These are phyloP conservation scores for Saguinus imperator DNA, from an alignment of 2,113 vertebrate species.

Conservation along the genomic window DNA sequence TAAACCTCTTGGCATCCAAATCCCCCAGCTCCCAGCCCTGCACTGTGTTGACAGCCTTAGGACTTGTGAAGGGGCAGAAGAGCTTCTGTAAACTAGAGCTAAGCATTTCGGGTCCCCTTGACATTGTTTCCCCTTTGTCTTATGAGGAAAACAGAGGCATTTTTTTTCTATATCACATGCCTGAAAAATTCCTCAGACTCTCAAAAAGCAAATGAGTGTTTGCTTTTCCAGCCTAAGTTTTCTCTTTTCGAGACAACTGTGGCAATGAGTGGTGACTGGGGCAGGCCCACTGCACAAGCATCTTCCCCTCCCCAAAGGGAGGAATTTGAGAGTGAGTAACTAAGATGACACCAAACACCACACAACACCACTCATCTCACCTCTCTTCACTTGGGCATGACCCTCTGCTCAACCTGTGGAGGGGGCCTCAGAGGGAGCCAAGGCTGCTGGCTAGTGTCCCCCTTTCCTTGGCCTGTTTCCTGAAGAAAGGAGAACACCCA, in stretches of 20 bases:
- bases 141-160: background rate
- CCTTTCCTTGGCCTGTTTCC: background rate
- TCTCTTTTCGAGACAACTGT: background rate
- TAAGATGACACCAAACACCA: background rate
- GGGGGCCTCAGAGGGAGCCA: background rate
- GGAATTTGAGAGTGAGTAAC: background rate
- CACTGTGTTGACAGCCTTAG: background rate
- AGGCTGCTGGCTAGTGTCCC: background rate
- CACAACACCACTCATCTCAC: background rate
- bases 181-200: constrained; percentile 55
- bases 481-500: background rate
- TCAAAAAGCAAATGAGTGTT: constrained; percentile 49
- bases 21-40: background rate
- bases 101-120: background rate
- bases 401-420: background rate
- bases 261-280: background rate
- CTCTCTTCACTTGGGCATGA: background rate
- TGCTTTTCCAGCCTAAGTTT: constrained; percentile 31
- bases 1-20: no score
- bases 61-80: background rate
- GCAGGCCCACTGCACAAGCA: background rate
- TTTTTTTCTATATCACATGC: background rate
- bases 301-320: background rate
- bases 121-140: background rate
- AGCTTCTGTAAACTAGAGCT: background rate